Percentiles rank a stretch among this genome's conserved stretches.
These are phyloP conservation scores for Hydrotaea cyrtoneurina DNA, from an alignment of 2,888 invertebrate genomes.

Conservation along the genomic window DNA sequence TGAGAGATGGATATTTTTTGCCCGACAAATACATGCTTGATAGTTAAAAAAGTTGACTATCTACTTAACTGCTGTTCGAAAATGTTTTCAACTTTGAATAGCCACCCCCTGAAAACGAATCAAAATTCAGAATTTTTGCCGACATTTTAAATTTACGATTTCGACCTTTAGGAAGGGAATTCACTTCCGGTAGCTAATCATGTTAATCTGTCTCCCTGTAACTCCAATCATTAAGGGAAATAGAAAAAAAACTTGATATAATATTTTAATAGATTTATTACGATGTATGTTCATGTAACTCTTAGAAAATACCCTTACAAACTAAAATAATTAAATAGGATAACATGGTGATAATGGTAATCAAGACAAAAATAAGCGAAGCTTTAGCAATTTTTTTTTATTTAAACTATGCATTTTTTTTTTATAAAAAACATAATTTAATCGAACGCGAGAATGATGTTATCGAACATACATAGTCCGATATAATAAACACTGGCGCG, in stretches of 20 bases:
- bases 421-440: conserved; percentile 20
- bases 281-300: conserved; percentile 60
- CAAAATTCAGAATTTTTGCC: too few relatives aligned
- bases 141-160: too few relatives aligned
- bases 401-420: conserved; percentile 45
- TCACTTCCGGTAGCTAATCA: too few relatives aligned
- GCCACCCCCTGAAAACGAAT: too few relatives aligned
- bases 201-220: too few relatives aligned
- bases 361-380: conserved; percentile 56
- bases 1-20: too few relatives aligned
- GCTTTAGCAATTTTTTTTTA: conserved; percentile 41
- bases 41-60: too few relatives aligned
- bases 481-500: background rate
- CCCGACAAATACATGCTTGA: too few relatives aligned
- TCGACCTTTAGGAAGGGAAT: too few relatives aligned
- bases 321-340: conserved; percentile 61
- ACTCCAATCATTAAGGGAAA: too few relatives aligned
- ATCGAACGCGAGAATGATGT: conserved; percentile 20
- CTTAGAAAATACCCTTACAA: conserved; percentile 62
- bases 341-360: conserved; percentile 57
- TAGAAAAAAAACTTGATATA: background rate
- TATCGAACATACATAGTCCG: background rate
- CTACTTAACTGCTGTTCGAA: too few relatives aligned
- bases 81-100: too few relatives aligned
- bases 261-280: conserved; percentile 63